Evolutionary conservation across 2,888 invertebrate species (phyloP).

Genomic region (Caenorhabditis japonica): DNA sequence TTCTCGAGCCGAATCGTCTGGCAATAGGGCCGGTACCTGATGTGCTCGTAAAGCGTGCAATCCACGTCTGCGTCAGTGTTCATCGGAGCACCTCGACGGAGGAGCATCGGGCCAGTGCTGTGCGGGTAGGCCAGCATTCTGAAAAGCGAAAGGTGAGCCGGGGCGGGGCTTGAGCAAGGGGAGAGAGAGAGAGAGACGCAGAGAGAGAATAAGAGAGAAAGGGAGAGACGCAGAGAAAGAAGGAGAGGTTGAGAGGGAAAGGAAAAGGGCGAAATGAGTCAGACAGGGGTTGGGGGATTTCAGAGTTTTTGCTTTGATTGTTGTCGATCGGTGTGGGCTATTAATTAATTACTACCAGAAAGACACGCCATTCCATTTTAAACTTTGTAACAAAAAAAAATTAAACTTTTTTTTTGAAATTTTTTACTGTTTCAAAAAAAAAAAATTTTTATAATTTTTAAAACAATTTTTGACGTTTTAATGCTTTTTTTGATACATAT

Average conservation of each 20-base stretch:
- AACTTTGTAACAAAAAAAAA: no score
- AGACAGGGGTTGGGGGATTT: no score
- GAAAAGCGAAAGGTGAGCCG: slow-evolving; percentile 1
- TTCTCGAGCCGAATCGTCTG: slow-evolving; percentile 27
- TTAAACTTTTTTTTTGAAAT: no score
- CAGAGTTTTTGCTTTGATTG: no score
- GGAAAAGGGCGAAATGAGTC: no score
- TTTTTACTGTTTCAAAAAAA: no score
- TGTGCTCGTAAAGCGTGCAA: slow-evolving; percentile 21
- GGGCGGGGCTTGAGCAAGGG: not conserved
- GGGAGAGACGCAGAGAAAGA: slow-evolving; percentile 12
- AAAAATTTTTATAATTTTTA: no score
- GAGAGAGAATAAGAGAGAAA: slow-evolving; percentile 1
- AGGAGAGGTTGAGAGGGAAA: not conserved
- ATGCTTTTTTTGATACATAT: no score
- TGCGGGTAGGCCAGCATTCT: not conserved
- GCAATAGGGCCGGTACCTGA: slow-evolving; percentile 29
- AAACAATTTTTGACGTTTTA: no score
- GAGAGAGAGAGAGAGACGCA: slow-evolving; percentile 1
- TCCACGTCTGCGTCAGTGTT: slow-evolving; percentile 31
- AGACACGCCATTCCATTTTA: no score
- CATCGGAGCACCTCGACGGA: slow-evolving; percentile 1
- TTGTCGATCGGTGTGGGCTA: no score
- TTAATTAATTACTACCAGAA: no score
- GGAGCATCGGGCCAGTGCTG: not conserved